A percentile compares a stretch with the other conserved stretches of the same genome.
These are phyloP conservation scores for Anthopleura sola DNA, from an alignment of 64 coral and sea anemone genomes.

Conservation along the genomic window DNA sequence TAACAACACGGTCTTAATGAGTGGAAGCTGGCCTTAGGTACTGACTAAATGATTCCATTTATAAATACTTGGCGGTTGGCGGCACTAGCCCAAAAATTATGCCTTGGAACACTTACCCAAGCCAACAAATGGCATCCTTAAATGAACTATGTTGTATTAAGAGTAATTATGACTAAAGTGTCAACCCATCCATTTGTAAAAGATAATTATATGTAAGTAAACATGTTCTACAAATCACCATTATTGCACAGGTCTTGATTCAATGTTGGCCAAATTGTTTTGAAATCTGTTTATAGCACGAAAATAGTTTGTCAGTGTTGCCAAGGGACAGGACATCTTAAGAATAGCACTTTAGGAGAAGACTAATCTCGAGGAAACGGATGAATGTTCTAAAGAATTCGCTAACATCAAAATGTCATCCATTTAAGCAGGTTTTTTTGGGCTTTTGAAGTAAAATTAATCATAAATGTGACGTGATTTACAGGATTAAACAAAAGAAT, in stretches of 20 bases:
- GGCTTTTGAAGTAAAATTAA: background rate
- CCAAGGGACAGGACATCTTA: background rate
- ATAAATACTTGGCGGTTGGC: background rate
- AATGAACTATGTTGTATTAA: background rate
- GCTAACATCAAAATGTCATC: background rate
- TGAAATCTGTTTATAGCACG: background rate
- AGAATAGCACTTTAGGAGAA: background rate
- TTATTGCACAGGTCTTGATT: too few species aligned
- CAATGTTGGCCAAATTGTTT: background rate
- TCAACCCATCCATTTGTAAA: background rate
- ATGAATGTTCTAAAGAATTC: background rate
- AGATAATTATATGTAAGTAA: conserved; percentile 4
- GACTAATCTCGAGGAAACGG: background rate
- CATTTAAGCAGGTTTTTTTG: background rate
- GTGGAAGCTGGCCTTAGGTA: background rate
- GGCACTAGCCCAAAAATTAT: background rate
- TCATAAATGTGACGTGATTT: background rate
- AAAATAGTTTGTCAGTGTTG: background rate
- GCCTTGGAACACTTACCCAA: background rate
- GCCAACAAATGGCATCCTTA: background rate
- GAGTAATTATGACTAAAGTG: background rate
- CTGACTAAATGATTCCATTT: background rate
- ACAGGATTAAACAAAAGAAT: background rate
- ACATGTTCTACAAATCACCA: background rate
- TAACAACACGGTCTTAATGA: background rate